Conservation (phyloP, 2,113 vertebrate species). For the Talpa occidentalis region DNA sequence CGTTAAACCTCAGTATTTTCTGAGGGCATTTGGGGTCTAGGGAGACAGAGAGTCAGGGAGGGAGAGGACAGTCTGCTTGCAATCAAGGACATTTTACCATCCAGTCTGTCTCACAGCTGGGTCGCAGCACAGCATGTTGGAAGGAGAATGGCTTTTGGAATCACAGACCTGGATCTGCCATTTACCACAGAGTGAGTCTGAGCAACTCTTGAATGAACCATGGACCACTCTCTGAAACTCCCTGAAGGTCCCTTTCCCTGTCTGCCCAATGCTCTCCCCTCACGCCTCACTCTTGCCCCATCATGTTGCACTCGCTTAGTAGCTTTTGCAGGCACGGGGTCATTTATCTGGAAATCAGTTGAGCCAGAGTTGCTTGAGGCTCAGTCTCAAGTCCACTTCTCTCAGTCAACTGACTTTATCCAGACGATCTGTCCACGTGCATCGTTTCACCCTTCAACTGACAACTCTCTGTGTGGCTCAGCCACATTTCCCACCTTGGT, state of each 20-base stretch:
- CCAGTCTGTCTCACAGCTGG: not conserved
- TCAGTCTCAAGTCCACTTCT: not conserved
- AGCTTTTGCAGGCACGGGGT: not conserved
- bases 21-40: slow-evolving; percentile 73
- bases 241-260: not conserved
- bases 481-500: not conserved
- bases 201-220: not conserved
- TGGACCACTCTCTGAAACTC: not conserved
- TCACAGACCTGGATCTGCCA: not conserved
- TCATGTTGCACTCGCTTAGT: not conserved
- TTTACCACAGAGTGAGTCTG: not conserved
- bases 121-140: not conserved
- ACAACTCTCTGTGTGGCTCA: not conserved
- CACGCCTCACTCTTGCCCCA: not conserved
- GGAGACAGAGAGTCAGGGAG: not conserved
- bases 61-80: not conserved
- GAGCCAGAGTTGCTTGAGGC: not conserved
- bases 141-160: not conserved
- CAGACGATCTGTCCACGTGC: not conserved
- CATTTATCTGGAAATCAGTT: not conserved
- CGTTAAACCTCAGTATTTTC: slow-evolving; percentile 48
- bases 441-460: not conserved
- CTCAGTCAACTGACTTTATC: not conserved
- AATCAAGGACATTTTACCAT: not conserved
- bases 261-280: too few relatives aligned